Conservation (phyloP, 2,113 vertebrate genomes). For the Paralichthys olivaceus region DNA sequence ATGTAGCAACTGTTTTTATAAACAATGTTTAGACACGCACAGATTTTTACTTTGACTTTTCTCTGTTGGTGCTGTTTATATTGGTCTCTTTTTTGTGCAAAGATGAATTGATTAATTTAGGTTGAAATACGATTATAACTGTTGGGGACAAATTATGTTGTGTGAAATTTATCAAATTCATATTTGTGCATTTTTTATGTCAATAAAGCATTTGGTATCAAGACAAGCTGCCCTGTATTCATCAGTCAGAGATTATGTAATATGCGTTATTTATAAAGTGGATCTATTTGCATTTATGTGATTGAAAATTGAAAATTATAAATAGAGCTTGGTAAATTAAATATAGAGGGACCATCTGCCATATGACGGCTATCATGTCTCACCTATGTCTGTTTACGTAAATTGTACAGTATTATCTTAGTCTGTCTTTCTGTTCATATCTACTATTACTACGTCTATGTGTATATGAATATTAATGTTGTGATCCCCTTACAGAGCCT, state of each 20-base stretch:
- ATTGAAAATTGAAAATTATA: not conserved
- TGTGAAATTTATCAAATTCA: constrained; percentile 13
- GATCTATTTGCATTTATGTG: constrained; percentile 5
- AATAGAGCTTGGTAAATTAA: constrained; percentile 1
- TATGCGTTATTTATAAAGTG: not conserved
- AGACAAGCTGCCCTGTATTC: not conserved
- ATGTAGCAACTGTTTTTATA: not conserved
- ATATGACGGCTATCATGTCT: not conserved
- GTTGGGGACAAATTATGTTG: not conserved
- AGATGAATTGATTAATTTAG: not conserved
- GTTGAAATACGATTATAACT: not conserved
- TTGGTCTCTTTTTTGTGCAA: not conserved
- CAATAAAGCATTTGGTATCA: constrained; percentile 51
- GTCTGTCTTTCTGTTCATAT: constrained; percentile 32
- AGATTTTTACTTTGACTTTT: not conserved
- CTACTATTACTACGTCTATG: not conserved
- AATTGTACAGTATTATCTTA: constrained; percentile 4
- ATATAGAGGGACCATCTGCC: constrained; percentile 1
- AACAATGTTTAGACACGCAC: too few relatives aligned
- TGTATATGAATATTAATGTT: constrained; percentile 73
- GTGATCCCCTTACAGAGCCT: constrained; percentile 72
- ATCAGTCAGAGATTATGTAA: constrained; percentile 20
- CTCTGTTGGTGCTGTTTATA: not conserved
- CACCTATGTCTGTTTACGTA: not conserved
- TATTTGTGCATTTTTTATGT: constrained; percentile 18